These are phyloP conservation scores for Boulengeromyrus knoepffleri DNA, from an alignment of 2,113 vertebrate genomes.

Conservation along the genomic window DNA sequence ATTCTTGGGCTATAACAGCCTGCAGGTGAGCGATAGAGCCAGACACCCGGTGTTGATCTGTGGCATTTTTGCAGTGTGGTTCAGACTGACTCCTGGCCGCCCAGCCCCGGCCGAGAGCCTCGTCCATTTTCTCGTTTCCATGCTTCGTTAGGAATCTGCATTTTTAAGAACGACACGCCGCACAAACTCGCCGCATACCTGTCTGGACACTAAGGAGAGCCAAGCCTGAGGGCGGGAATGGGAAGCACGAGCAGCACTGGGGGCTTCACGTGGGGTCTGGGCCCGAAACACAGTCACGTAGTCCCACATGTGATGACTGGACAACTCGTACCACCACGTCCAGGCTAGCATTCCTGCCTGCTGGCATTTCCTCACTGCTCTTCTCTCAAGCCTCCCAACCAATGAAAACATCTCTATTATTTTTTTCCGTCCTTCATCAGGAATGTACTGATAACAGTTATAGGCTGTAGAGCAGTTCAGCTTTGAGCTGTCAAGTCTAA, in stretches of 20 bases:
- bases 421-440: neutral
- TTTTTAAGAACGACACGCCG: neutral
- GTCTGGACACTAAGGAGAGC: neutral
- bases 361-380: neutral
- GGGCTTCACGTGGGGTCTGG: neutral
- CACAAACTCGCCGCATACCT: neutral
- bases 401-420: neutral
- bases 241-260: neutral
- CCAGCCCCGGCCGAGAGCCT: neutral
- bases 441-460: neutral
- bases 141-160: neutral
- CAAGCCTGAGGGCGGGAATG: neutral
- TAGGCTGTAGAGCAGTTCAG: neutral
- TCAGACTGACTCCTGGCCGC: neutral
- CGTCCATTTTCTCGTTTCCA: neutral
- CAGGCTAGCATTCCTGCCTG: neutral
- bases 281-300: neutral
- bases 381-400: neutral
- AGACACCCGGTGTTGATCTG: slow-evolving; percentile 47
- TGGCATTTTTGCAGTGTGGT: slow-evolving; percentile 60
- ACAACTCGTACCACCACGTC: neutral
- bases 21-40: slow-evolving; percentile 16
- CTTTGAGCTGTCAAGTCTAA: neutral
- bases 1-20: slow-evolving; percentile 48
- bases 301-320: neutral